Conservation (phyloP, 2,113 vertebrate genomes). For the Neolamprologus kungweensis region DNA sequence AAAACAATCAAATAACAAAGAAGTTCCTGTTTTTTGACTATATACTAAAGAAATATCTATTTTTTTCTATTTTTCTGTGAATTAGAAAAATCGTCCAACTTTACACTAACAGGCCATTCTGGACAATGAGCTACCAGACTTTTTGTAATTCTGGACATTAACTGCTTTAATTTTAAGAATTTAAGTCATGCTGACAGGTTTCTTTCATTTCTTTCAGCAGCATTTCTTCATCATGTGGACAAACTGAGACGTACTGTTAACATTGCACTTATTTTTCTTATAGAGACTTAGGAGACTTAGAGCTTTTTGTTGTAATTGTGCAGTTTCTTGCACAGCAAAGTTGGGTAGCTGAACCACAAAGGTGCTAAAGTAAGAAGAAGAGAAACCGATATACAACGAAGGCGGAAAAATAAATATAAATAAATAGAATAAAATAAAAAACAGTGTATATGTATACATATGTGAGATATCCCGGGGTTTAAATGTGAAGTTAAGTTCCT, state of each 20-base stretch:
- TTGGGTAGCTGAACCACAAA: too few relatives aligned
- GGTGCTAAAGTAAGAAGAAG: too few relatives aligned
- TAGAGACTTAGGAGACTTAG: too few relatives aligned
- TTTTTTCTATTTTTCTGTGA: neutral
- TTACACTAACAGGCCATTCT: neutral
- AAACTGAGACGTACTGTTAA: neutral
- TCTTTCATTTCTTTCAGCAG: neutral
- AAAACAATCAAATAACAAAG: neutral
- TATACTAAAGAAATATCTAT: neutral
- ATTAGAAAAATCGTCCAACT: neutral
- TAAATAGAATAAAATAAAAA: too few relatives aligned
- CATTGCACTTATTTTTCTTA: rapidly evolving
- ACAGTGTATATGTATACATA: too few relatives aligned
- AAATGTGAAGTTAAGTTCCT: neutral
- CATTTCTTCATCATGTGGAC: rapidly evolving
- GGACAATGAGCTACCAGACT: neutral
- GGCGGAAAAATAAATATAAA: rapidly evolving
- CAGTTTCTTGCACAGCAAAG: rapidly evolving
- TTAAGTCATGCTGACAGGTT: neutral
- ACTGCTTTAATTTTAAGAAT: neutral
- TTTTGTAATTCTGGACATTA: neutral
- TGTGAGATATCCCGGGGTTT: rapidly evolving
- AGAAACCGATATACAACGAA: too few relatives aligned
- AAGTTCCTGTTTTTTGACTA: neutral
- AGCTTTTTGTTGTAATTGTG: too few relatives aligned